Evolutionary conservation across 2,888 invertebrate species (phyloP), one percentile per base, ranked within the genome.

Genomic region (Dryadula phaetusa): DNA sequence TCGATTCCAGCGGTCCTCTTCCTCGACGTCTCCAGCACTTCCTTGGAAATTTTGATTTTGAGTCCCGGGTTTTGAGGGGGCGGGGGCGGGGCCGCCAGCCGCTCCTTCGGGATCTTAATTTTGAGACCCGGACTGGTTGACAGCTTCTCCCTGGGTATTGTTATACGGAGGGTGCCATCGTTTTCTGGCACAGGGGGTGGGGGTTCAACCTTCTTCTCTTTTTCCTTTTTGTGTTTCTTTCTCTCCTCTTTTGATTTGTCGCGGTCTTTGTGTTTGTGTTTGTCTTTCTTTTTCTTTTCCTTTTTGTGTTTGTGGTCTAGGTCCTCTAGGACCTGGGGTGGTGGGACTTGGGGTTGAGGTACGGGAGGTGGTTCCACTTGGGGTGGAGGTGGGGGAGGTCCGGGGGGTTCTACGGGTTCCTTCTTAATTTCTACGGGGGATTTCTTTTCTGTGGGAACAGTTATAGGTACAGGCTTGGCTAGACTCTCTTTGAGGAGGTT

Each of bases 41-140:
- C 96, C 79, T 96, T 96, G 28, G 96, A 95, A 73, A 97, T 97
- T 90, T 97, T 97, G 76, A 97, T 96, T 85, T 96, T 97, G 47
- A 97, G 85, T 1, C 94, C 94, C 3, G 93, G 87, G 0, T 86
- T 76, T 37, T 87, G 86, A 2, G 88, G 88, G 25, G 85, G 88
- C 0, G 85, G 93, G 72, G 85, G 91, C 61, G 91, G 94, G 58
- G 92, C 93, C 74, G 95, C 95, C 47, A 96, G 84, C 61, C 95
- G 91, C 72, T 96, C 96, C 80, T 96, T 96, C 0, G 96, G 95
- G 62, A 97, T 97, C 84, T 97, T 97, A 58, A 97, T 96, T 84
- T 97, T 97, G 54, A 97, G 81, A 0, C 95, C 95, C 0, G 93
- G 90, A 62, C 87, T 87, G 0, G 90, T 75, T 0, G 88, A 84